Conservation (phyloP, 2,113 vertebrate species). For the Zapus hudsonius region DNA sequence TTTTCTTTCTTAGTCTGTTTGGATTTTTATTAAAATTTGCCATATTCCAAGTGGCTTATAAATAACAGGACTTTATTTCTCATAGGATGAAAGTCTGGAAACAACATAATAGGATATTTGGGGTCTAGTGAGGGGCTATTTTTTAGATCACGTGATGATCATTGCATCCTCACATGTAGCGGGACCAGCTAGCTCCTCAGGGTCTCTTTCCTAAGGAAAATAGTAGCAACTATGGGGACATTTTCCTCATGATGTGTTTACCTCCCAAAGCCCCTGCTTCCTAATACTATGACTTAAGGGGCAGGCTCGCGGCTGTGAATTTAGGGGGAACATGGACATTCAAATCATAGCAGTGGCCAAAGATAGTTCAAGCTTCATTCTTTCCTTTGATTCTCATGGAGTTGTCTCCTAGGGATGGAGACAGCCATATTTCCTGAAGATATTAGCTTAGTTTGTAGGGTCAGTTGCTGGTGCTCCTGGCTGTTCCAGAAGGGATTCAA, state of each 20-base stretch:
- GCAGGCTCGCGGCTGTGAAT: not conserved
- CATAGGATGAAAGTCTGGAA: not conserved
- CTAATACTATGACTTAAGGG: not conserved
- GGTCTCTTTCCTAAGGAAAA: not conserved
- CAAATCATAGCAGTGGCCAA: not conserved
- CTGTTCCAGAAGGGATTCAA: not conserved
- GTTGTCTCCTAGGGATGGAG: fast-evolving
- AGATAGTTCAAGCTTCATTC: not conserved
- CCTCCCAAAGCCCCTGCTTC: not conserved
- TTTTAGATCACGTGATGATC: not conserved
- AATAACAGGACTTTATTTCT: not conserved
- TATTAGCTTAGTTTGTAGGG: not conserved
- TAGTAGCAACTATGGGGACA: not conserved
- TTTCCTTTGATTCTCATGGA: not conserved
- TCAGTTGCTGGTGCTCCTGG: not conserved
- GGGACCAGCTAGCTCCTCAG: not conserved
- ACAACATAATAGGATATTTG: not conserved
- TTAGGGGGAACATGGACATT: not conserved
- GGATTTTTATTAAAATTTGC: not conserved
- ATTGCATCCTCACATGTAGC: too few species aligned
- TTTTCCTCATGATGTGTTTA: not conserved
- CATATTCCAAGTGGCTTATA: not conserved
- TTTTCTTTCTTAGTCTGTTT: not conserved
- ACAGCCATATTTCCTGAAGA: not conserved
- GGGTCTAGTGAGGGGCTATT: not conserved